Conservation (phyloP, 2,113 vertebrate genomes). For the Arvicanthis niloticus region DNA sequence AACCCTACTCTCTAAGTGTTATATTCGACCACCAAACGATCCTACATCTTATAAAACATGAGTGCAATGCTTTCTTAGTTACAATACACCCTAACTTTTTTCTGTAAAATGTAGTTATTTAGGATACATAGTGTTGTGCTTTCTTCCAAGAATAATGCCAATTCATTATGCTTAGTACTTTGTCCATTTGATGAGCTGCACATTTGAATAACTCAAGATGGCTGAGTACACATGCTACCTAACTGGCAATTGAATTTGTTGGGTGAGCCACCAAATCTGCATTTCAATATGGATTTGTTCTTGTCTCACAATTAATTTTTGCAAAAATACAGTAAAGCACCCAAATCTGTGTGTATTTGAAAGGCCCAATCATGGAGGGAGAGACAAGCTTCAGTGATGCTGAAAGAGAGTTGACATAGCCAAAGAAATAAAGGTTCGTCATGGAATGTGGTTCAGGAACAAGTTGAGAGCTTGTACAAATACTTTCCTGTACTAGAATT, state of each 20-base stretch:
- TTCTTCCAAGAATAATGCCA: background rate
- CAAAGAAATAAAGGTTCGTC: background rate
- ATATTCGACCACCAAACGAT: background rate
- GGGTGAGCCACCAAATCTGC: background rate
- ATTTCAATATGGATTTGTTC: constrained; percentile 46
- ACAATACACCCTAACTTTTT: background rate
- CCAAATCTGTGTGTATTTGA: constrained; percentile 2
- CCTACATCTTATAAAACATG: constrained; percentile 18
- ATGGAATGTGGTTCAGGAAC: constrained; percentile 1
- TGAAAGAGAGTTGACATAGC: background rate
- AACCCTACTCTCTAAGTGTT: background rate
- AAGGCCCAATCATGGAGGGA: background rate
- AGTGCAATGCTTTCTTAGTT: constrained; percentile 17
- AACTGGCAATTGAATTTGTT: background rate
- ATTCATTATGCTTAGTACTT: background rate
- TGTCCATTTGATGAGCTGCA: constrained; percentile 17
- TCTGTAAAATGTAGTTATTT: constrained; percentile 41
- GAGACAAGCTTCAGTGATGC: background rate
- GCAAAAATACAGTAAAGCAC: constrained; percentile 10
- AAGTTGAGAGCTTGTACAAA: background rate
- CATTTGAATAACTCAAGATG: constrained; percentile 42
- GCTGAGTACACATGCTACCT: background rate
- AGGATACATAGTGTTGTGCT: background rate
- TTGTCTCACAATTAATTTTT: constrained; percentile 31
- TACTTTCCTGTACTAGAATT: background rate